Conservation (phyloP, 2,888 invertebrate genomes). For the Drosophila ustulata region DNA sequence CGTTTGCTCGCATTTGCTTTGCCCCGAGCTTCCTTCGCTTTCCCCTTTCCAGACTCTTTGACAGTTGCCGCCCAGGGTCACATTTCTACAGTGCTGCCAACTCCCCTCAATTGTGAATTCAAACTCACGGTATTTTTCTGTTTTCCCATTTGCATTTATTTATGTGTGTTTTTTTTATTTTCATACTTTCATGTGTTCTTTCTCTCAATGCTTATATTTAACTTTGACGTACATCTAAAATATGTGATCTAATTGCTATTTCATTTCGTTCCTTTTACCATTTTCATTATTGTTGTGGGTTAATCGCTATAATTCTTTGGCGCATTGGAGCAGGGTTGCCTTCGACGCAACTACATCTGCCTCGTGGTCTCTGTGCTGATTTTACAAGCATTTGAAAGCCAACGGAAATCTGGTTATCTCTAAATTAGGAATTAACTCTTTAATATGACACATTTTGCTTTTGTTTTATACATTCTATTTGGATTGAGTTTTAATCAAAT, state of each 20-base stretch:
- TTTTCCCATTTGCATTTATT: slow-evolving; percentile 36
- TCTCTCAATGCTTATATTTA: slow-evolving; percentile 69
- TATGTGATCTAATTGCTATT: slow-evolving; percentile 64
- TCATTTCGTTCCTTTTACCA: slow-evolving; percentile 20
- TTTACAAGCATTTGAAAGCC: slow-evolving; percentile 6
- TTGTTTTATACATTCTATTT: neutral
- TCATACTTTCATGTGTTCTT: slow-evolving; percentile 27
- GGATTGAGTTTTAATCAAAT: too few species aligned
- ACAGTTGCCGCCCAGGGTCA: slow-evolving; percentile 42
- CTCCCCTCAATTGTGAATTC: neutral
- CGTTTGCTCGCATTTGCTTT: slow-evolving; percentile 41
- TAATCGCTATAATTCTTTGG: slow-evolving; percentile 24
- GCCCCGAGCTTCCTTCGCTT: slow-evolving; percentile 15
- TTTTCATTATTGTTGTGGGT: slow-evolving; percentile 46
- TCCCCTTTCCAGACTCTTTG: slow-evolving; percentile 21
- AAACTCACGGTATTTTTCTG: slow-evolving; percentile 3
- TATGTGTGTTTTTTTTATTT: slow-evolving; percentile 29
- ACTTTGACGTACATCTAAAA: slow-evolving; percentile 76
- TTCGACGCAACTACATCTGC: neutral
- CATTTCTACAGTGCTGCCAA: slow-evolving; percentile 42
- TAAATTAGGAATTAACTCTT: neutral
- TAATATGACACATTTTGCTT: neutral
- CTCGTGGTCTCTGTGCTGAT: slow-evolving; percentile 1
- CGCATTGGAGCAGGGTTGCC: slow-evolving; percentile 1
- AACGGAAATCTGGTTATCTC: neutral